Evolutionary conservation across 2,113 vertebrate species (phyloP).

Genomic region (Psophia crepitans): DNA sequence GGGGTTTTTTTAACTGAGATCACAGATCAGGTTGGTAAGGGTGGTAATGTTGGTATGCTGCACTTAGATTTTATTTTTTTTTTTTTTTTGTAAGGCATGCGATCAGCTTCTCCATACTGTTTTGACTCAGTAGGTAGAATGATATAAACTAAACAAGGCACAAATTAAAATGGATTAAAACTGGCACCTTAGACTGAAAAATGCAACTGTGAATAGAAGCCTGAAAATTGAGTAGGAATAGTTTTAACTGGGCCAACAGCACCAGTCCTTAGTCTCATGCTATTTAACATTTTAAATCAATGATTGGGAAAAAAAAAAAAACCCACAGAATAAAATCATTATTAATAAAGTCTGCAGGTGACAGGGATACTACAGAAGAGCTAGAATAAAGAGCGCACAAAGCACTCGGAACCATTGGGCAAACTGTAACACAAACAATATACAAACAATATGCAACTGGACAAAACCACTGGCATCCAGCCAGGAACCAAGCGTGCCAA

Average conservation of each 20-base stretch:
- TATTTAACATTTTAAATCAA: conserved; percentile 43
- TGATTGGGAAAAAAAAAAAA: not conserved
- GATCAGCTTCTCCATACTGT: not conserved
- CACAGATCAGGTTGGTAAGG: not conserved
- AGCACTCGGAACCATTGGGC: not conserved
- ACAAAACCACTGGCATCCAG: not conserved
- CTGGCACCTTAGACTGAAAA: not conserved
- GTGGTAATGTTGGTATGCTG: not conserved
- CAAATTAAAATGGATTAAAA: conserved; percentile 34
- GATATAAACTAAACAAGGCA: conserved; percentile 1
- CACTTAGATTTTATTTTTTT: not conserved
- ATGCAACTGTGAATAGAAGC: not conserved
- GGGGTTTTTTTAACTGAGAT: not conserved
- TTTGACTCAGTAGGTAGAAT: not conserved
- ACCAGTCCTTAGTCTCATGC: not conserved
- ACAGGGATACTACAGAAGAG: not conserved
- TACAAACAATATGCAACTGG: not conserved
- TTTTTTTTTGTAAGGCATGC: not conserved
- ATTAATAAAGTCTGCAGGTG: conserved; percentile 40
- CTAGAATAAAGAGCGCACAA: not conserved
- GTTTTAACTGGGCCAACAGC: conserved; percentile 9
- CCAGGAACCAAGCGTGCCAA: not conserved
- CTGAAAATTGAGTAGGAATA: not conserved
- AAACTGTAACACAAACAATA: not conserved
- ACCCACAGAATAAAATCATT: not conserved